Conservation (phyloP, 2,797 vertebrate species). For the Gadopsis marmoratus region DNA sequence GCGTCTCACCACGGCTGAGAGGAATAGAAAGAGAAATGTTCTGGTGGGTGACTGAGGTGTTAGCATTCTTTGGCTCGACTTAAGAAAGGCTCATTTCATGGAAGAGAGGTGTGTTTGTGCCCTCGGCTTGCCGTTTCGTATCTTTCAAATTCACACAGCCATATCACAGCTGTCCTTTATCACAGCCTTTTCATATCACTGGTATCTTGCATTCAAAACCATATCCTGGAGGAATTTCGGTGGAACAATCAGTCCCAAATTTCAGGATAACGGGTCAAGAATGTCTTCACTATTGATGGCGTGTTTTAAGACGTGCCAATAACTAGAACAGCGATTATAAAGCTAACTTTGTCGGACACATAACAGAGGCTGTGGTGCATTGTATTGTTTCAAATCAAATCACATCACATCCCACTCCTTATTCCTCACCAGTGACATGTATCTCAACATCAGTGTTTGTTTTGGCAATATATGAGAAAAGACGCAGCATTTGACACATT, state of each 20-base stretch:
- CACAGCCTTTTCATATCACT: conserved; percentile 19
- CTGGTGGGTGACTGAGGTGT: conserved; percentile 48
- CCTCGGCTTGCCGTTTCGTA: conserved; percentile 6
- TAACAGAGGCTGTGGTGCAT: conserved; percentile 7
- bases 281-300: not conserved
- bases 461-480: not conserved
- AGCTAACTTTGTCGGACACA: not conserved
- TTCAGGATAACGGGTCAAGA: not conserved
- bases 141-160: conserved; percentile 60
- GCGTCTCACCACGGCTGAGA: conserved; percentile 38
- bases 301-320: not conserved
- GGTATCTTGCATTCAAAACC: conserved; percentile 26
- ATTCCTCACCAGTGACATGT: not conserved
- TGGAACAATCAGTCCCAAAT: conserved; percentile 1
- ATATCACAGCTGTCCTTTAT: conserved; percentile 58
- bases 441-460: not conserved
- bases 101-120: conserved; percentile 22
- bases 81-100: conserved; percentile 31
- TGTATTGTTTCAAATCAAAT: conserved; percentile 15
- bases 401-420: not conserved
- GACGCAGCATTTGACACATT: not conserved
- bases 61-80: conserved; percentile 59
- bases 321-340: not conserved
- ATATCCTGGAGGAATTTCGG: conserved; percentile 39
- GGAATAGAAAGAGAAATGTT: conserved; percentile 53